Base-by-base conservation (phyloP, 2,113 vertebrate genomes). In the Aepyceros melampus region DNA sequence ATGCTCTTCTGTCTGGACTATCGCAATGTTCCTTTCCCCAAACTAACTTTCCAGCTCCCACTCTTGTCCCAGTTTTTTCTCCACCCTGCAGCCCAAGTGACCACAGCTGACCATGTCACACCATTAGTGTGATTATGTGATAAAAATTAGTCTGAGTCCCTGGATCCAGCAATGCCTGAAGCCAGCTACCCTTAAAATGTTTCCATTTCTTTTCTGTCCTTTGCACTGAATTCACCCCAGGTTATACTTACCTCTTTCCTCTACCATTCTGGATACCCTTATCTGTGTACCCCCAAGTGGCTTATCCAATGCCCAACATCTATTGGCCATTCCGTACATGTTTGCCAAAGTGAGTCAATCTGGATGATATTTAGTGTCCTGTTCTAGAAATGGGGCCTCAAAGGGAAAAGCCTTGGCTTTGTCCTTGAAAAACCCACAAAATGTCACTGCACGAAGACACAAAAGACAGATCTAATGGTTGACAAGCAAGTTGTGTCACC, bases 381-480 rank as follows among this genome's bases (percentile, higher is more conserved):
- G 0, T 14, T 55, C 56, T 29, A 58, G 19, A 74, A 92, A 67
- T 5, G 21, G 25, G 13, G 56, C 23, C 64, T 76, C 79, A 25
- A 93, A 76, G 64, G 58, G 45, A 27, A 96, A 62, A 27, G 19
- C 47, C 31, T 64, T 21, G 67, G 12, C 51, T 84, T 27, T 78
- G 43, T 45, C 60, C 83, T 81, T 82, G 62, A 88, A 86, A 95
- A 92, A 1, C 49, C 88, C 88, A 49, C 43, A 33, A 62, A 87
- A 93, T 43, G 2, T 58, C 33, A 3, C 82, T 13, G 92, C 81
- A 2, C 84, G 31, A 87, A 97, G 47, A 4, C 0, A n/a, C 58
- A 82, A 96, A 98, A 93, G 90, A 78, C 97, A 94, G 91, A 89
- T 31, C 55, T 82, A 94, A 91, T 16, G 33, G 94, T 71, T 96